A percentile compares a stretch with the other conserved stretches of the same genome.
Evolutionary conservation across 1,140 invertebrate species (phyloP).

Genomic region (Parasteatoda tepidariorum): DNA sequence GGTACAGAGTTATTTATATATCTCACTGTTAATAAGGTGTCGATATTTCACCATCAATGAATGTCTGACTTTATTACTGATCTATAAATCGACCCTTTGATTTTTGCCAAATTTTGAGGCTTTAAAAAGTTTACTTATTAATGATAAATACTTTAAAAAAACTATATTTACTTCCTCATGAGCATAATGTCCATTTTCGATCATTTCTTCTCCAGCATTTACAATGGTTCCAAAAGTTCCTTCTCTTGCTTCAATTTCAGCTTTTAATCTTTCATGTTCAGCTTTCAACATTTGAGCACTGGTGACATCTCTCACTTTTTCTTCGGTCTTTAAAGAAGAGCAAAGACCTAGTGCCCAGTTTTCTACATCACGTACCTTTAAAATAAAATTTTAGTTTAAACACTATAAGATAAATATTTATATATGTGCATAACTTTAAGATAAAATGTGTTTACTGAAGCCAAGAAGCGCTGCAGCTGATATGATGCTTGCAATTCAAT

Average conservation of each 20-base stretch:
- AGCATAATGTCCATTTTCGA: constrained; percentile 84
- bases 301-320: constrained; percentile 86
- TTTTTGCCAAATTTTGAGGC: no score
- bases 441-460: no score
- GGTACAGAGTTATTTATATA: no score
- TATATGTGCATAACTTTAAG: no score
- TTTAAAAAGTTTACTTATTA: no score
- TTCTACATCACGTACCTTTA: constrained; percentile 89
- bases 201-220: constrained; percentile 84
- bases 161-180: constrained; percentile 68
- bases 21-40: no score
- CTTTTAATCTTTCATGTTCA: constrained; percentile 91
- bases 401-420: no score
- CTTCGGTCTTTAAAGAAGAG: constrained; percentile 82
- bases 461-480: constrained; percentile 88
- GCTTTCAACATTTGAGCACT: constrained; percentile 87
- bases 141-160: no score
- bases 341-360: constrained; percentile 87
- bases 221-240: constrained; percentile 84
- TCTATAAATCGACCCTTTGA: no score
- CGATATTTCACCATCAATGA: no score
- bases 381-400: no score
- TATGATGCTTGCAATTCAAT: constrained; percentile 87
- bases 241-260: constrained; percentile 94
- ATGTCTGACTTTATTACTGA: no score